Percentiles rank a stretch among this genome's conserved stretches.
Evolutionary conservation across 2,797 vertebrate genomes (phyloP).

Genomic region (Acropternis orthonyx): DNA sequence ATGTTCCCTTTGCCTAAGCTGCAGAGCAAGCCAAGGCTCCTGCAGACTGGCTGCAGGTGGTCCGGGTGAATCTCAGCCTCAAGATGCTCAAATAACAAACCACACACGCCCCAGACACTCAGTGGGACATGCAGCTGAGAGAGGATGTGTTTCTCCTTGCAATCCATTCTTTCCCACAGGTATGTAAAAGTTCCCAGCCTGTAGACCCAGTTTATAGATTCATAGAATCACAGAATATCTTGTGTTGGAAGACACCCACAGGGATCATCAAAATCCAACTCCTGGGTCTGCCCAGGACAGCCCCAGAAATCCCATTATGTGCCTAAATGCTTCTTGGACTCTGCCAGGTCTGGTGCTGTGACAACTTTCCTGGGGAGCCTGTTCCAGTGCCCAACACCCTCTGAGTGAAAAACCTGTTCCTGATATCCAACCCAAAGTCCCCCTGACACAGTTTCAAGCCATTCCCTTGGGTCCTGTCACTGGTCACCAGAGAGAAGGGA

Average conservation of each 20-base stretch:
- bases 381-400: neutral
- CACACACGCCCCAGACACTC: rapidly evolving
- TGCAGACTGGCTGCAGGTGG: neutral
- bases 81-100: neutral
- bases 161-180: neutral
- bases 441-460: neutral
- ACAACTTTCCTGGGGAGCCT: neutral
- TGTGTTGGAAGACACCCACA: neutral
- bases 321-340: neutral
- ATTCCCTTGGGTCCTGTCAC: neutral
- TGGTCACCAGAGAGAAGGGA: neutral
- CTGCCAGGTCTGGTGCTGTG: neutral
- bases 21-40: neutral
- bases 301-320: neutral
- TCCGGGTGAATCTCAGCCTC: neutral
- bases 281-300: neutral
- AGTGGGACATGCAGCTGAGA: neutral
- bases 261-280: neutral
- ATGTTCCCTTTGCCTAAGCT: rapidly evolving
- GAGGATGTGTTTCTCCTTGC: neutral
- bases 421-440: neutral
- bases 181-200: neutral
- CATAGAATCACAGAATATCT: neutral
- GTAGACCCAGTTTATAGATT: neutral
- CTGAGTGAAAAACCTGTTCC: neutral